These are phyloP conservation scores for Corythornis cristatus DNA, from an alignment of 2,113 vertebrate species.

Conservation along the genomic window DNA sequence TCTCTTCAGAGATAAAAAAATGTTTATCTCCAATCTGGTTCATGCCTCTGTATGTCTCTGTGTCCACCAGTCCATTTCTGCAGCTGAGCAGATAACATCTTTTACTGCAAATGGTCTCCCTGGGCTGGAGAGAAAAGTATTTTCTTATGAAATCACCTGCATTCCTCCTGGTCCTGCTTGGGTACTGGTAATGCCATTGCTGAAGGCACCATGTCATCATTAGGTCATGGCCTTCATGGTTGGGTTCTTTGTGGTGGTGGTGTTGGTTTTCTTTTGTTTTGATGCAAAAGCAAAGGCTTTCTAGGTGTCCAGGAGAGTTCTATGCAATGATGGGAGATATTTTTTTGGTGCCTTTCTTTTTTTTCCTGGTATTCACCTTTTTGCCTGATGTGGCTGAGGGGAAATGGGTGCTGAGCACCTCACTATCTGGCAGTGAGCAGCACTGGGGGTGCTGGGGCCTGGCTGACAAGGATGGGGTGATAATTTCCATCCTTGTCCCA, in stretches of 20 bases:
- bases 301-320: background rate
- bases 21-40: background rate
- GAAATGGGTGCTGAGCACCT: rapidly evolving
- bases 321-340: rapidly evolving
- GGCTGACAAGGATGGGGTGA: background rate
- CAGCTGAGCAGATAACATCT: constrained; percentile 18
- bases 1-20: background rate
- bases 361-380: rapidly evolving
- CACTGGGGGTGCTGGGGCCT: background rate
- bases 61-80: background rate
- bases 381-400: background rate
- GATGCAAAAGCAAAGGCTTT: background rate
- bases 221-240: background rate
- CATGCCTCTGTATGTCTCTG: background rate
- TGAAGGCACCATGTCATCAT: background rate
- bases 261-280: background rate
- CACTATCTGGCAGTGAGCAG: rapidly evolving
- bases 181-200: background rate
- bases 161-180: constrained; percentile 3
- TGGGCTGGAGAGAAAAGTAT: constrained; percentile 7
- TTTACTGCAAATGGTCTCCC: background rate
- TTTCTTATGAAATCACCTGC: background rate
- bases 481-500: background rate
- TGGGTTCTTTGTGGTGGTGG: background rate
- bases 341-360: background rate